phyloP scores from a whole-genome alignment of 2,888 invertebrate species.

The Fragum whitleyi region DNA sequence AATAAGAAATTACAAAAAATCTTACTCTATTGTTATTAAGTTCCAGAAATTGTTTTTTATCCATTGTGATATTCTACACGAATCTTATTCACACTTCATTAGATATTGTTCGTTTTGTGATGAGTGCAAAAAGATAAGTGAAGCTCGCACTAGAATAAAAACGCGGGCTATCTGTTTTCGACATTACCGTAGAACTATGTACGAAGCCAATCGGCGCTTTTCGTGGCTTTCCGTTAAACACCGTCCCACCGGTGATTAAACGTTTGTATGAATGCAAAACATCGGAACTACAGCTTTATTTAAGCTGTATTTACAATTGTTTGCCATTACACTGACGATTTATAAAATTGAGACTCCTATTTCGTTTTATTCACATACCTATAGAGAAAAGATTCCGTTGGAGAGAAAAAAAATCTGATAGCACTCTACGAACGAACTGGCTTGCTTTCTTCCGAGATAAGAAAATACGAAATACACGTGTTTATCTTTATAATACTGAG shows the following conservation, averaged over 20 bases:
- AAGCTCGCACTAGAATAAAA: not conserved
- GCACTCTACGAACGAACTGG: not conserved
- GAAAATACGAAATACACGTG: not conserved
- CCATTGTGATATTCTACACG: not conserved
- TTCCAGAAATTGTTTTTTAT: not conserved
- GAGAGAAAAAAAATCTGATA: not conserved
- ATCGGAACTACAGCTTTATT: too few relatives aligned
- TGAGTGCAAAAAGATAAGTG: not conserved
- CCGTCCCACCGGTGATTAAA: too few relatives aligned
- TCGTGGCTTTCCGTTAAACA: not conserved
- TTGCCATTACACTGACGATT: too few relatives aligned
- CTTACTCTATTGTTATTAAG: too few relatives aligned
- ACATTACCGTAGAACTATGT: not conserved
- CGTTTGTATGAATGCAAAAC: too few relatives aligned
- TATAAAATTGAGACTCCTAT: not conserved
- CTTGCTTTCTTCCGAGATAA: not conserved
- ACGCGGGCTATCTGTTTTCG: not conserved
- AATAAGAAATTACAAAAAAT: too few relatives aligned
- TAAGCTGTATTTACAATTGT: too few relatives aligned
- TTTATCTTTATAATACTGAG: not conserved
- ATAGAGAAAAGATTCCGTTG: not conserved
- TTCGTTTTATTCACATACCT: not conserved
- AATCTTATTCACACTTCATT: not conserved
- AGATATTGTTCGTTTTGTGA: not conserved
- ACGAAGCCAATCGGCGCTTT: not conserved